These are phyloP conservation scores for Drosophila nr. medialis DNA, from an alignment of 2,888 invertebrate species.

Conservation along the genomic window DNA sequence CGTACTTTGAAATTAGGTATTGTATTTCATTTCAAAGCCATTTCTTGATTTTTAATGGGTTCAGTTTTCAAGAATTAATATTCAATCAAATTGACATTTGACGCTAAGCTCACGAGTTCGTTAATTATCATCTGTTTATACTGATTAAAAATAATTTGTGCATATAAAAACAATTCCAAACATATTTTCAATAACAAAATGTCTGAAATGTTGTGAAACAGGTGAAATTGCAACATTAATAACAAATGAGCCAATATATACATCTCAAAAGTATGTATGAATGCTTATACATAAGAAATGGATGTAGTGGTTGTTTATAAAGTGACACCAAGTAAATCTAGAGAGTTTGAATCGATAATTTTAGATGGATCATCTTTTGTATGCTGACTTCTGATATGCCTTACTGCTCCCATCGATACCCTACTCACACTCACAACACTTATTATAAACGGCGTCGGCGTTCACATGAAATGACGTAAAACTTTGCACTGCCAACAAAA, in stretches of 20 bases:
- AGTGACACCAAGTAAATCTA: not conserved
- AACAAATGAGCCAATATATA: not conserved
- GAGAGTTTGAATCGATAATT: not conserved
- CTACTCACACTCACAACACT: constrained; percentile 48
- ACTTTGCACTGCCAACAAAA: constrained; percentile 66
- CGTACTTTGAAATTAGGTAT: not conserved
- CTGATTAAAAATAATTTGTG: not conserved
- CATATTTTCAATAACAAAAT: not conserved
- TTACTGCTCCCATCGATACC: constrained; percentile 28
- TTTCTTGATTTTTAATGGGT: not conserved
- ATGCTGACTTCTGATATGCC: not conserved
- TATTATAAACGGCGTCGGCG: constrained; percentile 40
- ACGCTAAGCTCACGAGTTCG: not conserved
- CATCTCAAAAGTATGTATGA: not conserved
- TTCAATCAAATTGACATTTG: not conserved
- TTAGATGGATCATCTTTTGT: not conserved
- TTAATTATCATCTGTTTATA: not conserved
- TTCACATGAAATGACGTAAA: constrained; percentile 67
- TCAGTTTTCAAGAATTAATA: not conserved
- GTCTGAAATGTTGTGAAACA: not conserved
- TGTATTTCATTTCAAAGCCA: not conserved
- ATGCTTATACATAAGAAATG: not conserved
- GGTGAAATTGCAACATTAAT: not conserved
- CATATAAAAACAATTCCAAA: not conserved
- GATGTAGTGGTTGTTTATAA: not conserved